phyloP scores from a whole-genome alignment of 2,888 invertebrate genomes.

The Lycaena phlaeas region DNA sequence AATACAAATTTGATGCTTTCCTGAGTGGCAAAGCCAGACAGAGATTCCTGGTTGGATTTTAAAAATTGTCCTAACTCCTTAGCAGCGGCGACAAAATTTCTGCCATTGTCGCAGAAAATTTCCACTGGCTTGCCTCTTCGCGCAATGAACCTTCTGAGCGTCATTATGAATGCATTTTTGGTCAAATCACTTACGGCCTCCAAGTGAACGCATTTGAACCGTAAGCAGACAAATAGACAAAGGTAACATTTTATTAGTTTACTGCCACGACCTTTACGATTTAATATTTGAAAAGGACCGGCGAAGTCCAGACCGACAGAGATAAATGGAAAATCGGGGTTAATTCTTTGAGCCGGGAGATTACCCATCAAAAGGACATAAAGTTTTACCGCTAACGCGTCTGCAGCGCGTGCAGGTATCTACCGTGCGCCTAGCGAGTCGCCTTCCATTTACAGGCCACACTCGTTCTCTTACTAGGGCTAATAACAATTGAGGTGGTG shows the following conservation, averaged over 20 bases:
- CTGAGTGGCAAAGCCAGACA: constrained; percentile 14
- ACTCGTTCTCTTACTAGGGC: constrained; percentile 13
- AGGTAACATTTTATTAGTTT: constrained; percentile 19
- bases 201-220: constrained; percentile 18
- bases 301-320: constrained; percentile 4
- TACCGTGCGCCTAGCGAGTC: constrained; percentile 16
- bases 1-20: constrained; percentile 17
- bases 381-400: constrained; percentile 12
- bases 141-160: constrained; percentile 24
- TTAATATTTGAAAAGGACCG: constrained; percentile 2
- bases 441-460: constrained; percentile 18
- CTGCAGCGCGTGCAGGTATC: constrained; percentile 16
- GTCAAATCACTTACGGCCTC: constrained; percentile 11
- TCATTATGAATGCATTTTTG: constrained; percentile 19
- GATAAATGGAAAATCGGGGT: constrained; percentile 9
- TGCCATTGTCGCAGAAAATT: constrained; percentile 26
- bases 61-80: constrained; percentile 15
- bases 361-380: constrained; percentile 8
- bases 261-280: constrained; percentile 19
- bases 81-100: constrained; percentile 14
- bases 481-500: constrained; percentile 11
- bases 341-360: constrained; percentile 3
- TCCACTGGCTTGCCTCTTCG: constrained; percentile 25
- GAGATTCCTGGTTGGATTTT: constrained; percentile 2
- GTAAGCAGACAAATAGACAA: constrained; percentile 21